Conservation (phyloP, 2,113 vertebrate species). For the Burhinus bistriatus region DNA sequence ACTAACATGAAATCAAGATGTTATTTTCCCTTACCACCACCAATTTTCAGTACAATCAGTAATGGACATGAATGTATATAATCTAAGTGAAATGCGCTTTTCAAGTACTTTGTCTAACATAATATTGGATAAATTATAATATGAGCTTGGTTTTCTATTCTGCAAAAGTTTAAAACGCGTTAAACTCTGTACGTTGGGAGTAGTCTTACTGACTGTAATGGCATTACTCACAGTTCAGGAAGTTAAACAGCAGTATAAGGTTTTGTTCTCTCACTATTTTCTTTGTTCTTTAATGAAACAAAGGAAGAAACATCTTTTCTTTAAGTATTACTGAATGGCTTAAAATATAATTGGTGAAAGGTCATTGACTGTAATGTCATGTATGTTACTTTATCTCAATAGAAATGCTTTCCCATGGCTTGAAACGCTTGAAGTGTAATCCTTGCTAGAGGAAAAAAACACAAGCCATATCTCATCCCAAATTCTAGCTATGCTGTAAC, state of each 20-base stretch:
- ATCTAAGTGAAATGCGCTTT: background rate
- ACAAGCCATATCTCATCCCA: conserved; percentile 23
- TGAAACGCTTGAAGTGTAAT: conserved; percentile 19
- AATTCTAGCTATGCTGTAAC: conserved; percentile 7
- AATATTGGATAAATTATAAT: background rate
- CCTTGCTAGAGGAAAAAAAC: background rate
- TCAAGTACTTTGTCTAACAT: background rate
- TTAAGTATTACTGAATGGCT: background rate
- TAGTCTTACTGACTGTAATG: background rate
- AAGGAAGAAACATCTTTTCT: background rate
- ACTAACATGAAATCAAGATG: background rate
- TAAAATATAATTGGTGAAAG: conserved; percentile 16
- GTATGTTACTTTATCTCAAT: background rate
- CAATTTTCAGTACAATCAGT: background rate
- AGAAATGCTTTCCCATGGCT: background rate
- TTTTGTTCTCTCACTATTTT: background rate
- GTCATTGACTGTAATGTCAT: background rate
- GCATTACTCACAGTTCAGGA: background rate
- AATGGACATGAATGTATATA: background rate
- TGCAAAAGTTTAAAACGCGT: background rate
- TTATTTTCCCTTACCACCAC: background rate
- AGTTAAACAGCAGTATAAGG: background rate
- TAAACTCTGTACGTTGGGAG: background rate
- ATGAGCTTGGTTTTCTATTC: background rate
- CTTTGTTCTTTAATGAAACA: background rate